Base-by-base conservation (phyloP, 2,888 invertebrate species). In the Drosophila vallismaia region DNA sequence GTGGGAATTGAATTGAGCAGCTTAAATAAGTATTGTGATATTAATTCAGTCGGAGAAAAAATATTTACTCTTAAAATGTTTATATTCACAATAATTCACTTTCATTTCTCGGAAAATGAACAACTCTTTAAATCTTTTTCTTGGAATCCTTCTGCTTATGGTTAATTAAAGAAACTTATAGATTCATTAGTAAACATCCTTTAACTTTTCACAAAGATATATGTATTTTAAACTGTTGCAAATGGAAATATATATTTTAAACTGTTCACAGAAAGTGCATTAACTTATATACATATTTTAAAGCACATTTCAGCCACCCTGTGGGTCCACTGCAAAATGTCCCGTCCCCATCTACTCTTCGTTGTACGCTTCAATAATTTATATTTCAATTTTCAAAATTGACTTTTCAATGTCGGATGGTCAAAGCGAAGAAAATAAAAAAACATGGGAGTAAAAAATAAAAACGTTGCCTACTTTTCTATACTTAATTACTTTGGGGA, bases 361-460 rank as follows among this genome's bases (percentile, higher is more conserved):
- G 59, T 40, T 76, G 68, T 44, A 69, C 58, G 74, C 71, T 60
- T 85, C 74, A 85, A 85, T 79, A 72, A 81, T 79, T 82, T 75
- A 75, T 68, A 75, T 77, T 79, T 86, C 67, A 66, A 73, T 77
- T 86, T 75, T 53, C 12, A 49, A 70, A 79, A 83, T 71, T 77
- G 77, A 69, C 75, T 60, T 74, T 76, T 76, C 59, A 72, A 68
- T 75, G 67, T 48, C 38, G 36, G 71, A 67, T 50, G 53, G 56
- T 14, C 40, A 49, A 40, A 19, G 44, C 12, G 14, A 26, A 28
- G 33, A 45, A 31, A 12, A 46, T 12, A 24, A 40, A n/a, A 38
- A 31, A 24, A 48, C 4, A 9, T 28, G 1, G 4, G 1, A 36
- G 29, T 36, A n/a, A 36, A 48, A 38, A 29, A 12, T 45, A 69